These are phyloP conservation scores for Aporrectodea caliginosa DNA, from an alignment of 1,140 invertebrate genomes.

Conservation along the genomic window DNA sequence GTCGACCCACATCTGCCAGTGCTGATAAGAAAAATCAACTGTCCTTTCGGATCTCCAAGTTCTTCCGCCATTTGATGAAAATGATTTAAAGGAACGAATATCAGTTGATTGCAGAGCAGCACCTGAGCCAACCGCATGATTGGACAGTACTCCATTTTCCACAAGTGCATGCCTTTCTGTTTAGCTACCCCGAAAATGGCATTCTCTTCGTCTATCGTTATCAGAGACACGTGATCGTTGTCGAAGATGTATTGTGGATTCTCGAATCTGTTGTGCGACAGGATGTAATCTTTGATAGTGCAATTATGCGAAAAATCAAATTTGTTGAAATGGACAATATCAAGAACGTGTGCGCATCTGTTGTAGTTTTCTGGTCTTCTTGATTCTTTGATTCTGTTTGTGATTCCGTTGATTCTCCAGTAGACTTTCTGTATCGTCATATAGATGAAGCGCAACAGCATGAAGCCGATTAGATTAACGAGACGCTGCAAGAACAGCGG, in stretches of 20 bases:
- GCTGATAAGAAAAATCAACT: slow-evolving; percentile 27
- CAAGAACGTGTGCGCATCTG: not conserved
- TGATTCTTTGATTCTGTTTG: not conserved
- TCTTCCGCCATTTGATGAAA: slow-evolving; percentile 21
- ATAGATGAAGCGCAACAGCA: not conserved
- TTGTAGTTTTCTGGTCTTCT: not conserved
- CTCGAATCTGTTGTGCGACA: not conserved
- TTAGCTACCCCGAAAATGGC: not conserved
- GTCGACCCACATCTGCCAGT: slow-evolving; percentile 27
- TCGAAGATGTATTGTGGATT: not conserved
- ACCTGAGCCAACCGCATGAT: not conserved
- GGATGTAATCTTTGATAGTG: not conserved
- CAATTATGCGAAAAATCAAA: not conserved
- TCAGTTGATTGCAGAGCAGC: not conserved
- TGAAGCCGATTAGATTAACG: not conserved
- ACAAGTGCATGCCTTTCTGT: not conserved
- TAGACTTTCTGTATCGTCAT: not conserved
- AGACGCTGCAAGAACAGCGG: not conserved
- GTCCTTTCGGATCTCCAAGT: slow-evolving; percentile 20
- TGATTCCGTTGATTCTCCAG: not conserved
- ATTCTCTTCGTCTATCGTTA: not conserved
- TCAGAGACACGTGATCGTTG: not conserved
- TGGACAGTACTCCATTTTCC: not conserved
- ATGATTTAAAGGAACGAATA: not conserved
- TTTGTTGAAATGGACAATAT: not conserved